A percentile compares a stretch with the other conserved stretches of the same genome.
Evolutionary conservation across 1,140 invertebrate genomes (phyloP).

Genomic region (Leptinotarsa defecta): DNA sequence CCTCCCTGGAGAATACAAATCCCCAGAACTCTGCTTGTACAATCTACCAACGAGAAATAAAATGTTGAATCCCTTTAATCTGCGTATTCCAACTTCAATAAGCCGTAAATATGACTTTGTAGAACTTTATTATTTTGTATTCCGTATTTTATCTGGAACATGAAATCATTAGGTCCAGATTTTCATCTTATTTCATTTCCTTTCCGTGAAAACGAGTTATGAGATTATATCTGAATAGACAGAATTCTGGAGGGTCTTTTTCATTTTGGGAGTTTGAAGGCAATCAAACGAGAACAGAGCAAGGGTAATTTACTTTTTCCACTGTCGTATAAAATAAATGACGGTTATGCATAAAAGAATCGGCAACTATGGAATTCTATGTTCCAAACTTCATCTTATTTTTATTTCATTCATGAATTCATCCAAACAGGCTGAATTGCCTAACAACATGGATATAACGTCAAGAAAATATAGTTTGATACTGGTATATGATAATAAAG

Average conservation of each 20-base stretch:
- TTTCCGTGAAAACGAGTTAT: not conserved
- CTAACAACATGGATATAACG: no score
- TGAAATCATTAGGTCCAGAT: slow-evolving; percentile 24
- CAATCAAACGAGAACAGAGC: not conserved
- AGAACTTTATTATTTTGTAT: slow-evolving; percentile 29
- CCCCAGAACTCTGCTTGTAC: not conserved
- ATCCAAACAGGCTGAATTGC: no score
- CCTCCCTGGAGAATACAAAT: not conserved
- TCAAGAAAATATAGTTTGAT: no score
- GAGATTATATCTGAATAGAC: slow-evolving; percentile 10
- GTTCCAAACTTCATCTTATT: no score
- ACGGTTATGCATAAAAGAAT: no score
- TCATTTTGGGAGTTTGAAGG: not conserved
- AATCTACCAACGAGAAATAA: slow-evolving; percentile 24
- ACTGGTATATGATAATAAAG: no score
- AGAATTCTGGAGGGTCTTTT: not conserved
- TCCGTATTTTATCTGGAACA: slow-evolving; percentile 26
- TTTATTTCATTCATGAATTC: no score
- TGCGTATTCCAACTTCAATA: slow-evolving; percentile 34
- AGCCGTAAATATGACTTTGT: slow-evolving; percentile 32
- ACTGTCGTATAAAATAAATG: no score
- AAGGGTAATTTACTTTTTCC: no score
- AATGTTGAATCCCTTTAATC: slow-evolving; percentile 32
- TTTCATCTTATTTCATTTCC: slow-evolving; percentile 20
- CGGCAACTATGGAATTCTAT: no score